A percentile compares a stretch with the other conserved stretches of the same genome.
Evolutionary conservation across 2,888 invertebrate species (phyloP).

Genomic region (Cryptocheilus praepositus): DNA sequence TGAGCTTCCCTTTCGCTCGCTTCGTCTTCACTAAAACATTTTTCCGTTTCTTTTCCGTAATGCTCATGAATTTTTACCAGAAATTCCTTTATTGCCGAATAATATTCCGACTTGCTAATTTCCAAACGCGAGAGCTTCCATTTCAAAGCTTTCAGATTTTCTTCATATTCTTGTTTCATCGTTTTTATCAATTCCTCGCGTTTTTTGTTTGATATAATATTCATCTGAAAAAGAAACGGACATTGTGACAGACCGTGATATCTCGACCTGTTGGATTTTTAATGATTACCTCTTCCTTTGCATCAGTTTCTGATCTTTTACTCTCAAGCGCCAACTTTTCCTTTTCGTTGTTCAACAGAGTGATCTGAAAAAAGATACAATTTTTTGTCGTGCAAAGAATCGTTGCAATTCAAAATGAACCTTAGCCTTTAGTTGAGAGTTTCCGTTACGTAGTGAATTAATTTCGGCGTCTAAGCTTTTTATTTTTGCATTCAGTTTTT

Average conservation of each 20-base stretch:
- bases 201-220: slow-evolving; percentile 10
- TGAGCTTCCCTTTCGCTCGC: slow-evolving; percentile 55
- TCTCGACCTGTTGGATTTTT: background rate
- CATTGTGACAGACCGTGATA: background rate
- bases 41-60: background rate
- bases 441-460: slow-evolving; percentile 38
- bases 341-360: slow-evolving; percentile 46
- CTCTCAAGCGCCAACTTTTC: slow-evolving; percentile 31
- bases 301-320: slow-evolving; percentile 23
- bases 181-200: slow-evolving; percentile 19
- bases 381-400: background rate
- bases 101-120: slow-evolving; percentile 26
- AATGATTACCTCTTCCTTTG: slow-evolving; percentile 24
- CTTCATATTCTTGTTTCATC: slow-evolving; percentile 24
- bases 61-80: slow-evolving; percentile 22
- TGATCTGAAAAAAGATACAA: slow-evolving; percentile 28
- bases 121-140: slow-evolving; percentile 10
- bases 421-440: slow-evolving; percentile 54
- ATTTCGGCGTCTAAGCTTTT: slow-evolving; percentile 50
- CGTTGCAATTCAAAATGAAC: slow-evolving; percentile 15
- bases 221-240: slow-evolving; percentile 14
- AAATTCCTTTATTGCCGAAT: slow-evolving; percentile 27
- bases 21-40: slow-evolving; percentile 33
- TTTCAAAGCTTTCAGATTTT: slow-evolving; percentile 19
- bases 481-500: slow-evolving; percentile 35